Conservation (phyloP, 2,888 invertebrate species). For the Meiosimyza decipiens region DNA sequence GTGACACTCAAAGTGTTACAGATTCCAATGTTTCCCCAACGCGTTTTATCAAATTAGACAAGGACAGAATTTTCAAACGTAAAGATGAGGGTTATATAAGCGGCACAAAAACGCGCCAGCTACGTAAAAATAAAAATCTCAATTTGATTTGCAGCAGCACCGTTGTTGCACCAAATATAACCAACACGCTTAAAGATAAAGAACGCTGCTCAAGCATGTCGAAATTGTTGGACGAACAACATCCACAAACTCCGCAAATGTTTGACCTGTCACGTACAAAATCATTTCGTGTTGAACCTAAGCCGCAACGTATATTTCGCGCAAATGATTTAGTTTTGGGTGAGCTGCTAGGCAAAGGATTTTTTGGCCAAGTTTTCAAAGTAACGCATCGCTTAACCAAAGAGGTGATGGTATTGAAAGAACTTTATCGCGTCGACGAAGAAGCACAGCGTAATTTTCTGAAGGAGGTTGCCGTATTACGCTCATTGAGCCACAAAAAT, state of each 20-base stretch:
- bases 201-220: constrained; percentile 90
- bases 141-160: constrained; percentile 45
- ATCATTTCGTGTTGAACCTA: constrained; percentile 79
- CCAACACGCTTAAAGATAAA: constrained; percentile 72
- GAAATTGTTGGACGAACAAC: constrained; percentile 79
- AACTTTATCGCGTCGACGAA: constrained; percentile 91
- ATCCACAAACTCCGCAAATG: constrained; percentile 62
- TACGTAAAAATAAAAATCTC: constrained; percentile 70
- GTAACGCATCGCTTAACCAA: constrained; percentile 90
- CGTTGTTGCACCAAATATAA: constrained; percentile 46
- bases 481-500: constrained; percentile 89
- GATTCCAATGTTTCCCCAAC: constrained; percentile 51
- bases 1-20: background rate
- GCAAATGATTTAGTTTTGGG: constrained; percentile 91
- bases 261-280: constrained; percentile 86
- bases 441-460: constrained; percentile 94
- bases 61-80: constrained; percentile 63
- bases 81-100: constrained; percentile 69
- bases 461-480: constrained; percentile 93
- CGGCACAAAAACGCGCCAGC: constrained; percentile 73
- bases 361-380: constrained; percentile 93
- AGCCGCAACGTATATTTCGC: constrained; percentile 81
- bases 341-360: constrained; percentile 90
- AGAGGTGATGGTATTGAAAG: constrained; percentile 96
- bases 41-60: constrained; percentile 54